Evolutionary conservation across 2,797 vertebrate species (phyloP).

Genomic region (Fringilla coelebs): DNA sequence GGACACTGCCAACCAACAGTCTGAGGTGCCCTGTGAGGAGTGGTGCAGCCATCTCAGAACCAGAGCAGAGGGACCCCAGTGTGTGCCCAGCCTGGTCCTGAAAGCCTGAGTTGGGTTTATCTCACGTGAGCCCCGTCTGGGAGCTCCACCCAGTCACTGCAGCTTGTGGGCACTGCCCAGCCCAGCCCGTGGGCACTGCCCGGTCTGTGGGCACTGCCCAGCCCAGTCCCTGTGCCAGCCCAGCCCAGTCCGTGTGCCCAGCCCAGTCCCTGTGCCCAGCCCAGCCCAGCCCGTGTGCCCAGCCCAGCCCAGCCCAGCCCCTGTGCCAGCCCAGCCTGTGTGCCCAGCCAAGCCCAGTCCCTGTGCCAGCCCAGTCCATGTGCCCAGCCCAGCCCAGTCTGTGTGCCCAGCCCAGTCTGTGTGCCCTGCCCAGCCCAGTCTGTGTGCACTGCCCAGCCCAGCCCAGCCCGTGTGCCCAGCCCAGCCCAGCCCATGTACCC

Average conservation of each 20-base stretch:
- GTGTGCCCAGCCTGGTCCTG: background rate
- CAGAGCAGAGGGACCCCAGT: background rate
- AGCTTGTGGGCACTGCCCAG: background rate
- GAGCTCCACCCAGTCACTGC: background rate
- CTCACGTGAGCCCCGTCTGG: background rate
- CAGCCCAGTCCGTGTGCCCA: too few species aligned
- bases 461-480: too few species aligned
- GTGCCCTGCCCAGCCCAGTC: background rate
- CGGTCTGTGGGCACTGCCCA: too few species aligned
- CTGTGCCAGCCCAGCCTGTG: background rate
- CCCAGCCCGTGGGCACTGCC: background rate
- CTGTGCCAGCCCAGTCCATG: background rate
- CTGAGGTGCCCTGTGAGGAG: background rate
- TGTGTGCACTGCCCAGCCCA: background rate
- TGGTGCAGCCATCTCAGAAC: rapidly evolving
- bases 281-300: too few species aligned
- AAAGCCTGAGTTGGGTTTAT: too few species aligned
- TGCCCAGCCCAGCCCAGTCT: background rate
- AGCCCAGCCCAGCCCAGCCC: background rate
- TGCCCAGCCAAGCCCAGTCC: background rate
- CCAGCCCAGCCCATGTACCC: too few species aligned
- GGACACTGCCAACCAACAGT: too few species aligned
- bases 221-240: too few species aligned
- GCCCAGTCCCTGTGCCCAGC: too few species aligned
- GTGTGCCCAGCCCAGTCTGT: background rate